A percentile compares a stretch with the other conserved stretches of the same genome.
These are phyloP conservation scores for Felis chaus DNA, from an alignment of 2,113 vertebrate genomes.

Conservation along the genomic window DNA sequence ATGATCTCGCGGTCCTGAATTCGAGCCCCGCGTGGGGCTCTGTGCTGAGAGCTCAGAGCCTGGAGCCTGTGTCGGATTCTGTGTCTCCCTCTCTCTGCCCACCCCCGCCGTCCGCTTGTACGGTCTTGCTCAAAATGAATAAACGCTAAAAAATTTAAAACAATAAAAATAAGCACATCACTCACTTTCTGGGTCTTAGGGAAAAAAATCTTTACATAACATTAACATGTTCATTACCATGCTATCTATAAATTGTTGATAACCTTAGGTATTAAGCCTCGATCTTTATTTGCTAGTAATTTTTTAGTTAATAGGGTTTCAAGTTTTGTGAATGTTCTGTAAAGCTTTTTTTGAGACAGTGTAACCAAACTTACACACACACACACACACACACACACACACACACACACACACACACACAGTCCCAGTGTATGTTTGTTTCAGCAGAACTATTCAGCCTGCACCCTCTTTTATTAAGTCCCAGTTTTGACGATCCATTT, in stretches of 20 bases:
- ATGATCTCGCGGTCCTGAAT: too few relatives aligned
- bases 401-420: too few relatives aligned
- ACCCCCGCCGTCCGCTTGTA: too few relatives aligned
- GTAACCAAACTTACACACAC: neutral
- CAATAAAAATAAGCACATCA: neutral
- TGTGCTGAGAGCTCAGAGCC: too few relatives aligned
- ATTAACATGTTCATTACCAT: conserved; percentile 26
- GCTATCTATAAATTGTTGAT: neutral
- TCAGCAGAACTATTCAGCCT: neutral
- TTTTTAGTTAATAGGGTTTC: neutral
- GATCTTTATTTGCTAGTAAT: neutral
- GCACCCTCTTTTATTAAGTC: neutral
- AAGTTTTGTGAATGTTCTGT: neutral
- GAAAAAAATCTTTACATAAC: neutral
- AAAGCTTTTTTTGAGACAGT: neutral
- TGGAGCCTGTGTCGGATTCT: too few relatives aligned
- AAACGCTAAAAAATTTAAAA: too few relatives aligned
- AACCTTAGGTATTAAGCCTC: neutral
- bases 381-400: too few relatives aligned
- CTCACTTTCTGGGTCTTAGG: neutral
- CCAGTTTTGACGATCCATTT: neutral
- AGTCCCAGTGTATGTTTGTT: neutral
- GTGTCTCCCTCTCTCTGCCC: too few relatives aligned
- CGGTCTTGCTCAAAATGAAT: too few relatives aligned
- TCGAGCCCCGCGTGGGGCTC: too few relatives aligned